Conservation (phyloP, 2,888 invertebrate species). For the Epiblema foenella region DNA sequence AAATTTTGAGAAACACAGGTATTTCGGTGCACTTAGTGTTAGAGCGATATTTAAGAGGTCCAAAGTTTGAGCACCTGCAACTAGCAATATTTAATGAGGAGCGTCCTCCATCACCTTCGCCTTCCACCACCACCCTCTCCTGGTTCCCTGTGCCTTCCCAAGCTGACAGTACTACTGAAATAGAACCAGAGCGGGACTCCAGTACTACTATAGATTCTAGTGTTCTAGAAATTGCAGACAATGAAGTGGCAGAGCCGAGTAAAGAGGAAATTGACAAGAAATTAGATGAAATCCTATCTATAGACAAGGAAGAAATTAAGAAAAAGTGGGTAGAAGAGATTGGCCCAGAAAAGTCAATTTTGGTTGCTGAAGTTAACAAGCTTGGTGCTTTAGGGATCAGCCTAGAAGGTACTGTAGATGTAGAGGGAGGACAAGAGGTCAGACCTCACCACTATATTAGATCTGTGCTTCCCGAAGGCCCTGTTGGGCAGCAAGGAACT, state of each 20-base stretch:
- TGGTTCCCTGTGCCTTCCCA: slow-evolving; percentile 93
- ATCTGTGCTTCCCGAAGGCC: slow-evolving; percentile 97
- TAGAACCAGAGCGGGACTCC: slow-evolving; percentile 92
- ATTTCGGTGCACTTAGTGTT: slow-evolving; percentile 94
- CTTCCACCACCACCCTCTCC: slow-evolving; percentile 92
- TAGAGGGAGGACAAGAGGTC: slow-evolving; percentile 97
- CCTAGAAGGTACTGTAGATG: slow-evolving; percentile 99
- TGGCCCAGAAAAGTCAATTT: slow-evolving; percentile 93
- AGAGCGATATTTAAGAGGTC: slow-evolving; percentile 96
- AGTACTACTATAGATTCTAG: slow-evolving; percentile 92
- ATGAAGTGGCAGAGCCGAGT: slow-evolving; percentile 78
- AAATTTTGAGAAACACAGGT: slow-evolving; percentile 96
- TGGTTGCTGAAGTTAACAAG: slow-evolving; percentile 96
- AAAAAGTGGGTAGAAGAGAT: slow-evolving; percentile 92
- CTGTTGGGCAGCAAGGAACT: slow-evolving; percentile 95
- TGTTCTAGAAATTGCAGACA: slow-evolving; percentile 84
- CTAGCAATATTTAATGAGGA: slow-evolving; percentile 90
- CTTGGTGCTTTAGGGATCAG: slow-evolving; percentile 98
- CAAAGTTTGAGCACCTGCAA: slow-evolving; percentile 96
- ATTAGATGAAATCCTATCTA: slow-evolving; percentile 85
- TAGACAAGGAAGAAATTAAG: slow-evolving; percentile 87
- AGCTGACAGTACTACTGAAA: slow-evolving; percentile 84
- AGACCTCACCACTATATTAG: slow-evolving; percentile 99
- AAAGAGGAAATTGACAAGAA: slow-evolving; percentile 78
- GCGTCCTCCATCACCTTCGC: slow-evolving; percentile 87